Base-by-base conservation (phyloP, 2,113 vertebrate species). In the Ictidomys tridecemlineatus region DNA sequence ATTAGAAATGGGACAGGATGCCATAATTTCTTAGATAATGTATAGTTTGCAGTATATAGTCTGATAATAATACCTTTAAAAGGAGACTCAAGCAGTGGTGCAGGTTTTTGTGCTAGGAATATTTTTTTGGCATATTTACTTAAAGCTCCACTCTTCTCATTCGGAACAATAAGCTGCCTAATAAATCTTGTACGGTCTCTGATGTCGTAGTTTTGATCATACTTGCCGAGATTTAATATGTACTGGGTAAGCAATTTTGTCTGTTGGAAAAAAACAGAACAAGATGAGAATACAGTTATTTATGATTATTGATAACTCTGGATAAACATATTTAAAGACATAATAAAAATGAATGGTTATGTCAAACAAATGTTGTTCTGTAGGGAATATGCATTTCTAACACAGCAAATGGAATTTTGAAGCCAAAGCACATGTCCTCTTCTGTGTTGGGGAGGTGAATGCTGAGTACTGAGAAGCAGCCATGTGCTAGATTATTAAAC, bases 221-320 rank as follows among this genome's bases (percentile, higher is more conserved):
- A 99, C 98, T 99, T 99, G 98, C 99, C 99, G 94, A 99, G 99
- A 98, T 99, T 99, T 98, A 99, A 99, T 98, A 99, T 99, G 92
- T 99, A 99, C 99, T 99, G 99, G 98, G 99, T 99, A 99, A 99
- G 99, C 98, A 99, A 99, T 99, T 99, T 99, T 97, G 99, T 99
- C 99, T 99, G 98, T 98, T 98, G 96, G 97, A 98, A 98, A 93
- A 96, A 97, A 96, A 92, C 95, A 98, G 98, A 98, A 98, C 97
- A 98, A 98, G 98, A 98, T 98, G 97, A 98, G 97, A 98, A 98
- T 98, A 98, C 97, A 98, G 99, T 99, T 99, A 99, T 99, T 99
- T 99, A 99, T 99, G 99, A 99, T 99, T 99, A 99, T 99, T 99
- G 99, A 99, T 99, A 99, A 99, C 99, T 99, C 99, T 99, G 99